These are phyloP conservation scores for Eurytoma californica DNA, from an alignment of 2,888 invertebrate species.

Conservation along the genomic window DNA sequence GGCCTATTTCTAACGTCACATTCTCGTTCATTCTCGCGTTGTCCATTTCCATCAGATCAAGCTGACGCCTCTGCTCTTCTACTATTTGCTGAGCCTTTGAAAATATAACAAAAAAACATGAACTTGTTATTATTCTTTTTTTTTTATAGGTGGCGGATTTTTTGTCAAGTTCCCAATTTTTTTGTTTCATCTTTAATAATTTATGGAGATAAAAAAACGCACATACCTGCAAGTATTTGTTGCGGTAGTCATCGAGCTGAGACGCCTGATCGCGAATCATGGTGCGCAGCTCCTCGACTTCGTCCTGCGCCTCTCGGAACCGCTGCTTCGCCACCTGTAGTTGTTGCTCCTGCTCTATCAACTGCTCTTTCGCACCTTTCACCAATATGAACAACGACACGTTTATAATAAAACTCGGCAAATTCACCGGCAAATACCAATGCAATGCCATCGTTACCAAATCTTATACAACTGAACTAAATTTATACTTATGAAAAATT, in stretches of 20 bases:
- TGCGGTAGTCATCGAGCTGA: conserved; percentile 83
- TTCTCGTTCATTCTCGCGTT: conserved; percentile 84
- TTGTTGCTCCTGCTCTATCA: conserved; percentile 80
- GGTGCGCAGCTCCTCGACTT: conserved; percentile 78
- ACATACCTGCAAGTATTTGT: conserved; percentile 76
- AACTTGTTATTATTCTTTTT: too few relatives aligned
- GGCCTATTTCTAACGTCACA: conserved; percentile 82
- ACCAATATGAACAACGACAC: conserved; percentile 3
- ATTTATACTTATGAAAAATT: too few relatives aligned
- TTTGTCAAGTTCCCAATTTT: too few relatives aligned
- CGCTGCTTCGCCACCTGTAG: conserved; percentile 77
- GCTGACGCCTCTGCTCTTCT: conserved; percentile 83
- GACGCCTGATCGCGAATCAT: conserved; percentile 81
- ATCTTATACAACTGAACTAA: too few relatives aligned
- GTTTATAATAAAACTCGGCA: neutral
- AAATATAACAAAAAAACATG: neutral
- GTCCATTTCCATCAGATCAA: conserved; percentile 84
- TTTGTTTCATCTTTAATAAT: too few relatives aligned
- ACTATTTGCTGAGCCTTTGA: conserved; percentile 81
- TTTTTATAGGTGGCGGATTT: neutral
- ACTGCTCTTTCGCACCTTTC: conserved; percentile 79
- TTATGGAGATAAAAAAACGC: neutral
- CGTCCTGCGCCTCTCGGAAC: conserved; percentile 79
- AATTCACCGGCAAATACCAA: neutral
- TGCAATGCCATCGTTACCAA: too few relatives aligned